Evolutionary conservation across 2,797 vertebrate genomes (phyloP).

Genomic region (Alcedo quadribrachys): DNA sequence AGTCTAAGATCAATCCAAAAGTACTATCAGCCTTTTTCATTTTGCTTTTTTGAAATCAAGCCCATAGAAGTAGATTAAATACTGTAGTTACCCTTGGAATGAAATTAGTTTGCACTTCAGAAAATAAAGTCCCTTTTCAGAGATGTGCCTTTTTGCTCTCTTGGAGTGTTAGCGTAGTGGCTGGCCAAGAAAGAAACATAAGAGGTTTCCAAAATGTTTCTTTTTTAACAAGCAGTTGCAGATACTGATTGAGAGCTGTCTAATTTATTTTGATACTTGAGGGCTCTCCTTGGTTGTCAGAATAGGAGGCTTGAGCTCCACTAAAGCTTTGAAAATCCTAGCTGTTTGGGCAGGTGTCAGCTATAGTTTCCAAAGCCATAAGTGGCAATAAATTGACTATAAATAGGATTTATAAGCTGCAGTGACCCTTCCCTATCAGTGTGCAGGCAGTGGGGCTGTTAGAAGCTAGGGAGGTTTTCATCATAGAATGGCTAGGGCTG

Average conservation of each 20-base stretch:
- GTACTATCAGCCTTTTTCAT: background rate
- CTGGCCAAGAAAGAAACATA: background rate
- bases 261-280: background rate
- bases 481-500: no score
- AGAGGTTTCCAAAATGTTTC: slow-evolving; percentile 25
- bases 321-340: slow-evolving; percentile 5
- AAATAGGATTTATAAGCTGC: slow-evolving; percentile 1
- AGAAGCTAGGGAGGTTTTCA: background rate
- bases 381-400: background rate
- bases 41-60: slow-evolving; percentile 5
- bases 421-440: background rate
- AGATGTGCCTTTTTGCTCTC: background rate
- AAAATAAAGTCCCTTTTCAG: slow-evolving; percentile 20
- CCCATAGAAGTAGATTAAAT: background rate
- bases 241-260: slow-evolving; percentile 10
- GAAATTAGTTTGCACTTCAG: slow-evolving; percentile 25
- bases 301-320: background rate
- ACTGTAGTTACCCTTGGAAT: background rate
- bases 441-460: background rate
- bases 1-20: background rate
- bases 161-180: background rate
- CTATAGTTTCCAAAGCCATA: background rate
- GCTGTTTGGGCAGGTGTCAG: slow-evolving; percentile 7
- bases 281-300: background rate
- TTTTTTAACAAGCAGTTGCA: slow-evolving; percentile 26